Conservation (phyloP, 1,140 invertebrate genomes). For the Papilio glaucus region DNA sequence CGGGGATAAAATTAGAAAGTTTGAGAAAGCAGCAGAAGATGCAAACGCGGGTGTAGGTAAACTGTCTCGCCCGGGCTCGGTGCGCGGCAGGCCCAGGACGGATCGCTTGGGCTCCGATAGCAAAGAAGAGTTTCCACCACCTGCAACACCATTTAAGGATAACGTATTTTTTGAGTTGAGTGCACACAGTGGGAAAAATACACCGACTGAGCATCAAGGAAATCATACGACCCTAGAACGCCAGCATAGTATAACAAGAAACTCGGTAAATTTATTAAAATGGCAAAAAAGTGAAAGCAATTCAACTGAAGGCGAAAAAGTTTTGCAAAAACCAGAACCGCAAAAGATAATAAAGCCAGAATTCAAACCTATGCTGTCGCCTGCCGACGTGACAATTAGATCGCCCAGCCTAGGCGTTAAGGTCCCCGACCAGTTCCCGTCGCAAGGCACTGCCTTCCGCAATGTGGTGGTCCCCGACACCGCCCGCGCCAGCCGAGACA, state of each 20-base stretch:
- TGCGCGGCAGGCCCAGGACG: constrained; percentile 57
- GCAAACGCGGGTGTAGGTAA: constrained; percentile 58
- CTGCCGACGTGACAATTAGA: constrained; percentile 69
- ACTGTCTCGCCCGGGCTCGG: constrained; percentile 67
- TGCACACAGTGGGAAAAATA: constrained; percentile 50
- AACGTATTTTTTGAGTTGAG: constrained; percentile 56
- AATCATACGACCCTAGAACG: constrained; percentile 48
- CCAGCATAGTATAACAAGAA: constrained; percentile 59
- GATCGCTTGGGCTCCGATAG: constrained; percentile 65
- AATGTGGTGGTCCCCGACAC: constrained; percentile 70
- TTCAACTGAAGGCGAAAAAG: constrained; percentile 54
- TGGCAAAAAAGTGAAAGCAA: constrained; percentile 64
- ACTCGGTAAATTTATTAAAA: constrained; percentile 51
- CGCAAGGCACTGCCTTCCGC: constrained; percentile 75
- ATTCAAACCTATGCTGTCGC: constrained; percentile 70
- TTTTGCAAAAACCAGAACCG: constrained; percentile 64
- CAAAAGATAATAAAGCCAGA: constrained; percentile 78
- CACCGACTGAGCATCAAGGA: constrained; percentile 36
- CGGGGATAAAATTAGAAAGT: constrained; percentile 78
- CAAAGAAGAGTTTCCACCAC: constrained; percentile 66
- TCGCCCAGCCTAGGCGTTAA: constrained; percentile 73
- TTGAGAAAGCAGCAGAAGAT: constrained; percentile 75
- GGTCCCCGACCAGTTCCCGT: constrained; percentile 72
- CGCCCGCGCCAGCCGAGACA: constrained; percentile 47
- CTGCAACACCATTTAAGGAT: constrained; percentile 72